A percentile compares a stretch with the other conserved stretches of the same genome.
Evolutionary conservation across 2,113 vertebrate genomes (phyloP).

Genomic region (Edolisoma coerulescens): DNA sequence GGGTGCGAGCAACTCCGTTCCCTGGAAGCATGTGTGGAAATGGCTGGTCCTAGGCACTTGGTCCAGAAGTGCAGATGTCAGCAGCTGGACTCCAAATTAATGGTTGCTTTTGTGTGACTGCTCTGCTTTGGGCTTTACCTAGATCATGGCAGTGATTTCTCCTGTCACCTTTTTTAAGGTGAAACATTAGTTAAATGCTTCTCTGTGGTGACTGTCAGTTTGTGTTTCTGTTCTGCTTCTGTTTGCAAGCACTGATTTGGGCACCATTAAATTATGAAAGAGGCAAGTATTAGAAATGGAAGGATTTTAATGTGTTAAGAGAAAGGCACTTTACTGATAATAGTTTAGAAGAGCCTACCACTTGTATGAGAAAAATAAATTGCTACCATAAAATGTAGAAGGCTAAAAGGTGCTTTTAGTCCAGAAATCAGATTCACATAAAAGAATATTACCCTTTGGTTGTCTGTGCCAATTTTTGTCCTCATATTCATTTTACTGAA

Average conservation of each 20-base stretch:
- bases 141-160: not conserved
- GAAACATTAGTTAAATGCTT: not conserved
- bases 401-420: slow-evolving; percentile 20
- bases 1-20: not conserved
- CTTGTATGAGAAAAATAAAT: slow-evolving; percentile 3
- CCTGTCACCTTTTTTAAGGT: not conserved
- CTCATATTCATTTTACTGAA: not conserved
- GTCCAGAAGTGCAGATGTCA: not conserved
- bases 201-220: not conserved
- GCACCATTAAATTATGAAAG: not conserved
- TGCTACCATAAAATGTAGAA: not conserved
- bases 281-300: not conserved
- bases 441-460: not conserved
- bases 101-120: not conserved
- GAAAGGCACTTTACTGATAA: slow-evolving; percentile 24
- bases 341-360: slow-evolving; percentile 13
- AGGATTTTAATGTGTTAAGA: slow-evolving; percentile 9
- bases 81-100: not conserved
- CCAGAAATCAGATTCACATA: not conserved
- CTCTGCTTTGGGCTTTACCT: not conserved
- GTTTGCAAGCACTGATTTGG: not conserved
- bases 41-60: not conserved
- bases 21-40: not conserved
- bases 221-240: not conserved
- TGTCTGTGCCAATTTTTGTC: slow-evolving; percentile 15